Conservation (phyloP, 2,888 invertebrate species). For the Lasioglossum oenotherae region DNA sequence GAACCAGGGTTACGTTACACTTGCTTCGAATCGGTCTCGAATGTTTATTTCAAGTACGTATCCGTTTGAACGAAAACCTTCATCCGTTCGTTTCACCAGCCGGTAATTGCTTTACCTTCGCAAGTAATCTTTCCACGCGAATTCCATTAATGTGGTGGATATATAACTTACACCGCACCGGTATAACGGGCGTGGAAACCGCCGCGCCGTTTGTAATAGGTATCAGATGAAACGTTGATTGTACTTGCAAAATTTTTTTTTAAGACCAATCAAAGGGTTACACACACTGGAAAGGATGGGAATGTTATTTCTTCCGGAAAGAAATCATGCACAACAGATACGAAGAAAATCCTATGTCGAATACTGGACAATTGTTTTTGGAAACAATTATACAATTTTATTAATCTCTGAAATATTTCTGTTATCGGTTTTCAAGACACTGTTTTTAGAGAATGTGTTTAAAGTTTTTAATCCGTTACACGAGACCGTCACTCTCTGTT, state of each 20-base stretch:
- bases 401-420: too few relatives aligned
- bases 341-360: not conserved
- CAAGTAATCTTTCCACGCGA: conserved; percentile 12
- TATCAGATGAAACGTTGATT: not conserved
- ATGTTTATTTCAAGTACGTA: conserved; percentile 7
- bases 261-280: not conserved
- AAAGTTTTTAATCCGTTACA: not conserved
- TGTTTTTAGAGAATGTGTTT: not conserved
- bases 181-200: conserved; percentile 15
- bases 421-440: not conserved
- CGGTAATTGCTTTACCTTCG: conserved; percentile 8
- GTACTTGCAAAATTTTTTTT: not conserved
- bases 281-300: not conserved
- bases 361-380: not conserved
- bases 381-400: not conserved
- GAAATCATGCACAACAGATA: not conserved
- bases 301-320: not conserved
- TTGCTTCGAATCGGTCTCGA: conserved; percentile 19
- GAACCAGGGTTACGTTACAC: conserved; percentile 35
- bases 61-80: not conserved
- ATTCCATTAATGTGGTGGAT: conserved; percentile 13
- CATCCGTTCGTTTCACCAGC: not conserved
- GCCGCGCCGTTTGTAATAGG: not conserved
- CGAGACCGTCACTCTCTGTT: not conserved
- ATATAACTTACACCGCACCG: not conserved